These are phyloP conservation scores for Andrena camellia DNA, from an alignment of 2,888 invertebrate species.

Conservation along the genomic window DNA sequence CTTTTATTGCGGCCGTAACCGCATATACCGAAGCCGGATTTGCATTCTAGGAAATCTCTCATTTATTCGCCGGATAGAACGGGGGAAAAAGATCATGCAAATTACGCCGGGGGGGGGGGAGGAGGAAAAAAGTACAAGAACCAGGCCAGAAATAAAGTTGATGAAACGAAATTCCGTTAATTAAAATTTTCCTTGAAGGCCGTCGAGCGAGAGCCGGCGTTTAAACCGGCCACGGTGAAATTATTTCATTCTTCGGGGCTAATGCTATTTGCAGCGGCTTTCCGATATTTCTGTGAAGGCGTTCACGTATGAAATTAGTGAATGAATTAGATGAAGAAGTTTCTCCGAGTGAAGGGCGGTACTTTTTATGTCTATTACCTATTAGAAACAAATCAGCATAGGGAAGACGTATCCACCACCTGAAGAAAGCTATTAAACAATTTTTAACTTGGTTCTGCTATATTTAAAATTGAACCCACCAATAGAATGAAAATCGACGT, in stretches of 20 bases:
- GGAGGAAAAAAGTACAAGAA: constrained; percentile 18
- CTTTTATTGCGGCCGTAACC: constrained; percentile 63
- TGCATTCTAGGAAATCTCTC: constrained; percentile 65
- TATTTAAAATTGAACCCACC: background rate
- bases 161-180: constrained; percentile 61
- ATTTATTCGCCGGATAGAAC: constrained; percentile 49
- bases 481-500: background rate
- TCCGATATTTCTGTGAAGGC: background rate
- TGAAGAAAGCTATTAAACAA: background rate
- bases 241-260: constrained; percentile 24
- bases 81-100: constrained; percentile 60
- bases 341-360: background rate
- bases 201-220: constrained; percentile 8
- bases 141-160: constrained; percentile 43
- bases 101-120: constrained; percentile 23
- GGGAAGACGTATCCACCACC: background rate
- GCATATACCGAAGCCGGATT: constrained; percentile 57
- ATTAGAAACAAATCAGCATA: too few relatives aligned
- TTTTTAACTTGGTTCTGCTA: background rate
- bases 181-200: constrained; percentile 51
- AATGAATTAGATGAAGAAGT: background rate
- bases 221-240: constrained; percentile 15
- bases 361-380: too few relatives aligned
- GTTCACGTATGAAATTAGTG: background rate
- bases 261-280: constrained; percentile 23